Percentiles rank a stretch among this genome's conserved stretches.
These are phyloP conservation scores for Agapornis roseicollis DNA, from an alignment of 2,113 vertebrate species.

Conservation along the genomic window DNA sequence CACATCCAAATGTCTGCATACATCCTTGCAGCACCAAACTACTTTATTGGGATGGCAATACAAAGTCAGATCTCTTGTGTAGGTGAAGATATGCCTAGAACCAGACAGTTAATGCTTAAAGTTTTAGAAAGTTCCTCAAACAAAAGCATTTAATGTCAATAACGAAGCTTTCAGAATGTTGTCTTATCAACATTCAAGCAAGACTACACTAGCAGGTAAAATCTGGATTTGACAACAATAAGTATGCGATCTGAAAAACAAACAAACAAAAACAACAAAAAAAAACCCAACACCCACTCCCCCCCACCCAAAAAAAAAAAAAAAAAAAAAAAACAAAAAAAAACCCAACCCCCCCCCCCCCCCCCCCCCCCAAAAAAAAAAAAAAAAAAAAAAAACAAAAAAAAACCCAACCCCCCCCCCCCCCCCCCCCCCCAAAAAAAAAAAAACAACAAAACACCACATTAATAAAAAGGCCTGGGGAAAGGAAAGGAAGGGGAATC, in stretches of 20 bases:
- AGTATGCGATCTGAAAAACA: background rate
- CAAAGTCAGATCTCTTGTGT: background rate
- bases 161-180: too few relatives aligned
- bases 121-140: background rate
- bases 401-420: background rate
- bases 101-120: background rate
- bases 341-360: too few relatives aligned
- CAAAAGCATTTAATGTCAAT: background rate
- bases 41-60: background rate
- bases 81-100: background rate
- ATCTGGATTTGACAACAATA: background rate
- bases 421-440: too few relatives aligned
- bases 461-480: background rate
- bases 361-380: too few relatives aligned
- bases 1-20: background rate
- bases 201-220: background rate
- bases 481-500: background rate
- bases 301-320: too few relatives aligned
- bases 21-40: background rate
- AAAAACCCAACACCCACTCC: too few relatives aligned
- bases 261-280: too few relatives aligned
- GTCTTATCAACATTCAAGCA: background rate
- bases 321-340: too few relatives aligned
- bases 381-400: background rate
- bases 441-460: background rate